phyloP scores from a whole-genome alignment of 2,888 invertebrate species.

The Crocallis elinguaria region DNA sequence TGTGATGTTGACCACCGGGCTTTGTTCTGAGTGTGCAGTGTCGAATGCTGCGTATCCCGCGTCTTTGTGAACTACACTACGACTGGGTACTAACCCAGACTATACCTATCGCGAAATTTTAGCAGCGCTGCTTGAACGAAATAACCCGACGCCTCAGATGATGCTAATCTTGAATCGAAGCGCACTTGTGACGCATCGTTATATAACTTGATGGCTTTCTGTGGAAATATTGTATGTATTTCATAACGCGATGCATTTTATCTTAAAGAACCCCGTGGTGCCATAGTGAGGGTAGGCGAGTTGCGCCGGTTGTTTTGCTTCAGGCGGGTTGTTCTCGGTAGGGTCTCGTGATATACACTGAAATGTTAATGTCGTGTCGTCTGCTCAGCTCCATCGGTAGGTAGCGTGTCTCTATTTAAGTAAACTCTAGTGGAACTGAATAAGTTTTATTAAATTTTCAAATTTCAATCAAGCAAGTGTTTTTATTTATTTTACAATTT shows the following conservation, averaged over 20 bases:
- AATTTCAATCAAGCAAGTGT: conserved; percentile 63
- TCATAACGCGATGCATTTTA: no score
- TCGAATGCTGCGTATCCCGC: neutral
- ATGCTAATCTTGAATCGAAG: no score
- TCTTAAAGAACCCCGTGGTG: no score
- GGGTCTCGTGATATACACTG: conserved; percentile 5
- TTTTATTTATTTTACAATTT: conserved; percentile 38
- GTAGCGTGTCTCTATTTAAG: conserved; percentile 67
- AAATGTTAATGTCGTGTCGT: conserved; percentile 46
- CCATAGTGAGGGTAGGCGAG: no score
- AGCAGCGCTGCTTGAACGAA: conserved; percentile 2
- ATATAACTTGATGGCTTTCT: no score
- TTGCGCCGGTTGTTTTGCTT: neutral
- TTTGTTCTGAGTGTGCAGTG: conserved; percentile 19
- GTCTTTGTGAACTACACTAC: conserved; percentile 18
- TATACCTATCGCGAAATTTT: neutral
- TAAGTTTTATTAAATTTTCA: conserved; percentile 82
- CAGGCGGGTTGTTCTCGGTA: neutral
- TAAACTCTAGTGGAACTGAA: conserved; percentile 69
- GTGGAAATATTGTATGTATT: no score
- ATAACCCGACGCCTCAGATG: neutral
- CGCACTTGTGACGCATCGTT: no score
- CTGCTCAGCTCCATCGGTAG: conserved; percentile 67
- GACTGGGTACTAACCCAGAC: conserved; percentile 9
- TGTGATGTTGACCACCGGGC: neutral